Percentiles rank a stretch among this genome's conserved stretches.
phyloP scores from a whole-genome alignment of 2,888 invertebrate genomes.

The Neoscelio sp. region DNA sequence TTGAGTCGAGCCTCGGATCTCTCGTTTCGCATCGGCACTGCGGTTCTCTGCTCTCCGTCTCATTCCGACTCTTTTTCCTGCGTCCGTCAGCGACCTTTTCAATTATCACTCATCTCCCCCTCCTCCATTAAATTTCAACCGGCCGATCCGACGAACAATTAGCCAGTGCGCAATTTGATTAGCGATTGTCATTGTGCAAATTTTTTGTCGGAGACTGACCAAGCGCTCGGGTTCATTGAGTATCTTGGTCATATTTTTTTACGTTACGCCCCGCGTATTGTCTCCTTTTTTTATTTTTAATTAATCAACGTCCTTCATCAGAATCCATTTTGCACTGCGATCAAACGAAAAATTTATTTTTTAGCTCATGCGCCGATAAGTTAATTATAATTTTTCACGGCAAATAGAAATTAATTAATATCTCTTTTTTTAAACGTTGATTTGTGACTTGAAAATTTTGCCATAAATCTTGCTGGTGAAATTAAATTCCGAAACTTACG shows the following conservation, averaged over 20 bases:
- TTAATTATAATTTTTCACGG: conserved; percentile 53
- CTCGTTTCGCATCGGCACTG: conserved; percentile 26
- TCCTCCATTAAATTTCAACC: conserved; percentile 74
- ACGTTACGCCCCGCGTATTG: conserved; percentile 9
- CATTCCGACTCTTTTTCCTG: conserved; percentile 31
- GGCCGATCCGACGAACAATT: conserved; percentile 78
- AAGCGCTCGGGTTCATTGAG: conserved; percentile 16
- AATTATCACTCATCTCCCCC: conserved; percentile 70
- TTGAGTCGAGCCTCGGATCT: conserved; percentile 22
- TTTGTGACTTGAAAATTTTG: conserved; percentile 32
- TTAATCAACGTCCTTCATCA: conserved; percentile 35
- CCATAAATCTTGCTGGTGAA: conserved; percentile 38
- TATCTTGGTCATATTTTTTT: conserved; percentile 45
- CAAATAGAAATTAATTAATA: conserved; percentile 57
- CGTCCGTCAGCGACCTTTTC: conserved; percentile 74
- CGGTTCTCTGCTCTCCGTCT: conserved; percentile 39
- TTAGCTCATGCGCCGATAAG: conserved; percentile 1
- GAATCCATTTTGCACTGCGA: conserved; percentile 10
- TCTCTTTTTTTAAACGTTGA: too few relatives aligned
- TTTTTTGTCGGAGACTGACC: conserved; percentile 52
- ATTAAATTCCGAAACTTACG: conserved; percentile 46
- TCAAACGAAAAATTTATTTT: conserved; percentile 18
- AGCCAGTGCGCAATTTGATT: conserved; percentile 80
- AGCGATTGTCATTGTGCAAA: conserved; percentile 79
- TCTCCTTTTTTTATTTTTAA: conserved; percentile 39